phyloP scores from a whole-genome alignment of 2,113 vertebrate species.

The Sminthopsis crassicaudata region DNA sequence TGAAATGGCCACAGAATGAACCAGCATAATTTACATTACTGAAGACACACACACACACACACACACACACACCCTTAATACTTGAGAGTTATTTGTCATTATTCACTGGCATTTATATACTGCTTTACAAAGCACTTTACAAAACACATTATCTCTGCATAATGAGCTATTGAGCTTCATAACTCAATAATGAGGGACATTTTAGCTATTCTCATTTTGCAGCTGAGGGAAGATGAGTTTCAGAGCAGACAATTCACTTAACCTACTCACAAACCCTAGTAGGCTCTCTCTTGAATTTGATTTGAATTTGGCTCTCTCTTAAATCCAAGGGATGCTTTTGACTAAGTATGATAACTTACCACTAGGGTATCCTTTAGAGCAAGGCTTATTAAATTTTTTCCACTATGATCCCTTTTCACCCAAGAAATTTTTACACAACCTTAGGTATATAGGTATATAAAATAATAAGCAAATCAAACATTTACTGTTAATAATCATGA shows the following conservation, averaged over 20 bases:
- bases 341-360: background rate
- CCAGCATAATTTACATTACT: background rate
- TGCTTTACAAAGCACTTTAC: background rate
- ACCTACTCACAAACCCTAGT: background rate
- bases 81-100: background rate
- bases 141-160: background rate
- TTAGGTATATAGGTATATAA: no score
- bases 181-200: background rate
- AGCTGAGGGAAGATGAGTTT: background rate
- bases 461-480: no score
- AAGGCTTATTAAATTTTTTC: no score
- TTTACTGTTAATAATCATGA: no score
- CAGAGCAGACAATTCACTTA: background rate
- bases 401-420: no score
- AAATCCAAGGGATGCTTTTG: background rate
- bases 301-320: background rate
- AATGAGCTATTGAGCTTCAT: background rate
- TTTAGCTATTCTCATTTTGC: background rate
- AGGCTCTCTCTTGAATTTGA: background rate
- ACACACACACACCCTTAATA: background rate
- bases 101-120: background rate
- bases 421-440: no score
- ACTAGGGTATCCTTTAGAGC: background rate
- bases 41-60: background rate
- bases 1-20: background rate